Evolutionary conservation across 1,140 invertebrate genomes (phyloP).

Genomic region (Portunus trituberculatus): DNA sequence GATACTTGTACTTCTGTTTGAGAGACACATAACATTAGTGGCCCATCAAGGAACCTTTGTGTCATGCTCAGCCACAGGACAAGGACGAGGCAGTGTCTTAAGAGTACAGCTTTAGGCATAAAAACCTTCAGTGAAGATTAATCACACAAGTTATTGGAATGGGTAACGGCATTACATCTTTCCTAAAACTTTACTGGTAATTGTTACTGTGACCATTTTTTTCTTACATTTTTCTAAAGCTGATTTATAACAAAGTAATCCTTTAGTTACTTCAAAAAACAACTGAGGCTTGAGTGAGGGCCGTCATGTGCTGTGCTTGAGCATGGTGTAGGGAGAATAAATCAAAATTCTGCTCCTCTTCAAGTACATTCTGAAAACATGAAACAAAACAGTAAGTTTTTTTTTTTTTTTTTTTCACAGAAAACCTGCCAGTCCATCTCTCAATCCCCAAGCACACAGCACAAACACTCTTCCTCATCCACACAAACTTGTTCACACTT

Average conservation of each 20-base stretch:
- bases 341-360: slow-evolving; percentile 52
- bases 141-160: not conserved
- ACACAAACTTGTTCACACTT: not conserved
- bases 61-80: slow-evolving; percentile 61
- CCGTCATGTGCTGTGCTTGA: slow-evolving; percentile 50
- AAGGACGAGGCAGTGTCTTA: slow-evolving; percentile 27
- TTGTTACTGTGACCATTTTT: not conserved
- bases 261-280: slow-evolving; percentile 13
- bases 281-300: slow-evolving; percentile 38
- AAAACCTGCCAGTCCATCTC: not conserved
- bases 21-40: slow-evolving; percentile 51
- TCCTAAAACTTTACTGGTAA: not conserved
- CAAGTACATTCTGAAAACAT: slow-evolving; percentile 29
- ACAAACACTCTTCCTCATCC: not conserved
- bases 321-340: slow-evolving; percentile 48
- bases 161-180: not conserved
- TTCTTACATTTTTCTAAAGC: not conserved
- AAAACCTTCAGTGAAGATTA: not conserved
- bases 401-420: not conserved
- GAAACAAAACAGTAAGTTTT: slow-evolving; percentile 24
- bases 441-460: not conserved
- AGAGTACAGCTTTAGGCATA: not conserved
- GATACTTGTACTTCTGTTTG: slow-evolving; percentile 58
- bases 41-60: not conserved
- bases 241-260: slow-evolving; percentile 1